Evolutionary conservation across 1,140 invertebrate species (phyloP), one percentile per base, ranked within the genome.

Genomic region (Monomorium pharaonis): DNA sequence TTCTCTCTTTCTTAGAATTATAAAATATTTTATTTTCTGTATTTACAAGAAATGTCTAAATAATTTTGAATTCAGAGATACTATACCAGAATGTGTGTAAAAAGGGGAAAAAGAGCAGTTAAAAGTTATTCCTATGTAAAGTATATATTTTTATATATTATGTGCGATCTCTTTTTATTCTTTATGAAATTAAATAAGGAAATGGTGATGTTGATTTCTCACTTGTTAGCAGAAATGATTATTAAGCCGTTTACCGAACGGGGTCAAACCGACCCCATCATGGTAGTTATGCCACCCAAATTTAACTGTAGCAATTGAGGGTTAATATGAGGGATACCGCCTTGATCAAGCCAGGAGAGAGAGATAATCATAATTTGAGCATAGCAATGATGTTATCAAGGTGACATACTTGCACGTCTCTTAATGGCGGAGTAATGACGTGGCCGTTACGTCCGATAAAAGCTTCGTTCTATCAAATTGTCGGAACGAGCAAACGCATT

Each of bases 341-440:
- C 49, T 56, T 72, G 67, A 67, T 72, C 65, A 58, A 70, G 24
- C 14, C 60, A 63, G 47, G 21, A 56, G 63, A 80, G 60, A 77
- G 58, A 67, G 51, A 70, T 44, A 70, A 81, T 81, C 65, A 72
- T 72, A 70, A 81, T 27, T 56, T 72, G 51, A 72, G 65, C 63
- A 33, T 70, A 70, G 77, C 78, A 81, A 81, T 81, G 78, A 81
- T 81, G 65, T 58, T 81, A 81, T 76, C 72, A 84, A 33, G 12
- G 56, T 77, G 72, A 84, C 72, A 84, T 49, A 75, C 69, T 84
- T 63, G 42, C 69, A 30, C 18, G 49, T 62, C 51, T 58, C 12
- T 21, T 81, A 81, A 81, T 72, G 37, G 37, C 78, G 24, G 33
- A 30, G 14, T 81, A 81, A 81, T 81, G 51, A 81, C 67, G 51